Percentiles rank a stretch among this genome's conserved stretches.
These are phyloP conservation scores for Pogoniulus pusillus DNA, from an alignment of 2,797 vertebrate genomes.

Conservation along the genomic window DNA sequence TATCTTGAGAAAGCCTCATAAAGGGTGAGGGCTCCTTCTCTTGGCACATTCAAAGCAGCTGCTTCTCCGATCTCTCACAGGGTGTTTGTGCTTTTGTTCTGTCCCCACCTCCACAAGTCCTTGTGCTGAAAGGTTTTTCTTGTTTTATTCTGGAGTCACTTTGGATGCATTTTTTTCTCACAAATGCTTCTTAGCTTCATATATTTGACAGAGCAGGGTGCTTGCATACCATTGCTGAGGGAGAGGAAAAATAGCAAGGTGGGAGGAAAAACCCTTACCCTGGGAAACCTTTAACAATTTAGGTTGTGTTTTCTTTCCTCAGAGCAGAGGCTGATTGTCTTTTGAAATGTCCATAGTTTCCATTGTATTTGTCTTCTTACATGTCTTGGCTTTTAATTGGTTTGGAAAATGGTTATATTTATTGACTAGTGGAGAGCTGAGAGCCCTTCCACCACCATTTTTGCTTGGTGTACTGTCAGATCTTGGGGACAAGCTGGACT, in stretches of 20 bases:
- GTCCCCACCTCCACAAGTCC: conserved; percentile 1
- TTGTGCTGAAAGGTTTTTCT: conserved; percentile 33
- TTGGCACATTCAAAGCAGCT: background rate
- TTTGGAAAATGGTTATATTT: conserved; percentile 2
- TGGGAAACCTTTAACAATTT: background rate
- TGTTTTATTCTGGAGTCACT: conserved; percentile 22
- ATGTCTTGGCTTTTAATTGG: background rate
- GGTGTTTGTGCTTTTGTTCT: background rate
- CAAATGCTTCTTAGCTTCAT: background rate
- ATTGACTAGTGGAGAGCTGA: background rate
- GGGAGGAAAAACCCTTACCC: background rate
- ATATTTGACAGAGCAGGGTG: background rate
- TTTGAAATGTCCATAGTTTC: background rate
- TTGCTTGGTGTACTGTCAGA: background rate
- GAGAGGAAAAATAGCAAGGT: background rate
- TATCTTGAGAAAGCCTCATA: background rate
- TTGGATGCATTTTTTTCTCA: background rate
- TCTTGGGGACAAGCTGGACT: background rate
- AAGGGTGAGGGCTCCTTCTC: background rate
- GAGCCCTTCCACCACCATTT: background rate
- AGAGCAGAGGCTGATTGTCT: background rate
- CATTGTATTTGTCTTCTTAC: background rate
- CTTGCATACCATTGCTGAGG: background rate
- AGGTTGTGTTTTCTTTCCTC: background rate
- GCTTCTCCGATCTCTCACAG: background rate